Evolutionary conservation across 2,888 invertebrate genomes (phyloP).

Genomic region (Microchrysa polita): DNA sequence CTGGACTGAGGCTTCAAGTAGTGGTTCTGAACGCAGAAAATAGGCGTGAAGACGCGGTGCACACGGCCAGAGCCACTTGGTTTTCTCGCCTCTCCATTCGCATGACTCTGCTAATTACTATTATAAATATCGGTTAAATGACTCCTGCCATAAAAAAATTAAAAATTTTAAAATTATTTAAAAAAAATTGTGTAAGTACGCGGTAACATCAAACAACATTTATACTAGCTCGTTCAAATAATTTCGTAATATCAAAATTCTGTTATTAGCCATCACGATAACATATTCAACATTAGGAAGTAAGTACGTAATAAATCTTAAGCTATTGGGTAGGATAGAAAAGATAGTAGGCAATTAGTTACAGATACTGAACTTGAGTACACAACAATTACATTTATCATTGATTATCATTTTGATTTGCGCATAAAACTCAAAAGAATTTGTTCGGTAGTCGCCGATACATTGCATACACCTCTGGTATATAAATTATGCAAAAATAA

Average conservation of each 20-base stretch:
- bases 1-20: no score
- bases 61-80: no score
- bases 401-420: not conserved
- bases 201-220: no score
- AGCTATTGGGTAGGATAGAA: conserved; percentile 13
- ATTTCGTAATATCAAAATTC: not conserved
- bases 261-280: conserved; percentile 19
- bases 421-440: conserved; percentile 8
- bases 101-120: no score
- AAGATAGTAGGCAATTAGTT: not conserved
- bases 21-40: no score
- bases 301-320: not conserved
- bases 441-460: no score
- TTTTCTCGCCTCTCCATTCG: no score
- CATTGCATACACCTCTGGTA: not conserved
- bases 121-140: no score
- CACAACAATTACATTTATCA: conserved; percentile 19
- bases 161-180: conserved; percentile 1
- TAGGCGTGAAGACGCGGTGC: no score
- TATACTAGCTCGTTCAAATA: not conserved
- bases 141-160: no score
- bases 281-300: conserved; percentile 32
- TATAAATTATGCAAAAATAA: not conserved
- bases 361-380: not conserved
- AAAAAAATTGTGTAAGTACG: no score